phyloP scores from a whole-genome alignment of 1,140 invertebrate species.

The Apis florea region DNA sequence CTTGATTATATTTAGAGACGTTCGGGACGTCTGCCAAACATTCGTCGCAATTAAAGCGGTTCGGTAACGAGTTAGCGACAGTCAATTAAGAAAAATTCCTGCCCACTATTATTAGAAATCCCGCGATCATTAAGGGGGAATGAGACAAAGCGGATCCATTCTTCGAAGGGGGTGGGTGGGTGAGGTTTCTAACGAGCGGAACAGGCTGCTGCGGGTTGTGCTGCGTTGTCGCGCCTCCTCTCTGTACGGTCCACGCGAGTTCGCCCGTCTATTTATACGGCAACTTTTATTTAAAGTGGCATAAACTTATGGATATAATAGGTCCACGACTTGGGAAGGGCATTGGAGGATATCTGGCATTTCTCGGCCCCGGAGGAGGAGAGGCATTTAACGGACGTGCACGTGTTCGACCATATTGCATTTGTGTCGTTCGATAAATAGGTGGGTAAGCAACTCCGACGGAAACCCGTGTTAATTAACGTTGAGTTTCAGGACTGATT shows the following conservation, averaged over 20 bases:
- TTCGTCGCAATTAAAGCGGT: conserved; percentile 19
- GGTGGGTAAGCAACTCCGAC: conserved; percentile 77
- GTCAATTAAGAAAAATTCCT: conserved; percentile 33
- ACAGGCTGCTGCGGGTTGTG: too few relatives aligned
- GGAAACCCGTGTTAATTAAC: conserved; percentile 80
- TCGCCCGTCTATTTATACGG: conserved; percentile 28
- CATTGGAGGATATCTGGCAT: conserved; percentile 54
- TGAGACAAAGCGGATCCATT: background rate
- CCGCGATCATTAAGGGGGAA: conserved; percentile 7
- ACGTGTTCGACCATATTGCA: conserved; percentile 71
- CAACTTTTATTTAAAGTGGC: conserved; percentile 41
- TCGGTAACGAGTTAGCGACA: conserved; percentile 30
- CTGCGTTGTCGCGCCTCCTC: background rate
- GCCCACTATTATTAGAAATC: conserved; percentile 24
- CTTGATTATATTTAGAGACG: conserved; percentile 20
- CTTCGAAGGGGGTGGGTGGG: background rate
- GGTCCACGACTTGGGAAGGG: background rate
- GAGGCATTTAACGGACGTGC: conserved; percentile 67
- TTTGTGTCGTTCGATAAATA: conserved; percentile 77
- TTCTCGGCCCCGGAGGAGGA: conserved; percentile 43
- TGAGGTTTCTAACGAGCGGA: conserved; percentile 23
- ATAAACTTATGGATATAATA: conserved; percentile 54
- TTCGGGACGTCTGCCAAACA: background rate
- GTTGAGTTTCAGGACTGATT: conserved; percentile 80
- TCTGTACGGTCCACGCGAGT: background rate